phyloP scores from a whole-genome alignment of 2,888 invertebrate species.

The Caenorhabditis sp. region DNA sequence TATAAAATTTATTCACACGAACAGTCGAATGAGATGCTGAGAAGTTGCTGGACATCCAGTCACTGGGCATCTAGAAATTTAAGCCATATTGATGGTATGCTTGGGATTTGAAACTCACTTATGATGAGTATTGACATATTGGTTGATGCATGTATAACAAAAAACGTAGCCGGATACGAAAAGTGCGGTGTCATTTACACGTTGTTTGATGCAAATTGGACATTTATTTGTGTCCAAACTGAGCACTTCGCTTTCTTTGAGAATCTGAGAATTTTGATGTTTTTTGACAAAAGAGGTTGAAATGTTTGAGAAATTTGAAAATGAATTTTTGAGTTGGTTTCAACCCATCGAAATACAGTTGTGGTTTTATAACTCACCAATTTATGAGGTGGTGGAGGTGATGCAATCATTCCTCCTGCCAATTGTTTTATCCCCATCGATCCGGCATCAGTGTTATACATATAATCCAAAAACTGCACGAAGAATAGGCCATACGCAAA shows the following conservation, averaged over 20 bases:
- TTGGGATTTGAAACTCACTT: constrained; percentile 24
- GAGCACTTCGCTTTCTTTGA: constrained; percentile 55
- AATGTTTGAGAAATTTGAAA: too few relatives aligned
- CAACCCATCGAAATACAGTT: too few relatives aligned
- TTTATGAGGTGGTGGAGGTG: constrained; percentile 50
- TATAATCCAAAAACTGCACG: constrained; percentile 67
- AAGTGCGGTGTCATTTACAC: constrained; percentile 67
- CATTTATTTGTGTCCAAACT: constrained; percentile 67
- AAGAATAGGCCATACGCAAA: constrained; percentile 68
- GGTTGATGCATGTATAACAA: constrained; percentile 69
- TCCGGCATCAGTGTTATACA: constrained; percentile 60
- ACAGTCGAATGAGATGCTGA: constrained; percentile 63
- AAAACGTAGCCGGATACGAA: constrained; percentile 70
- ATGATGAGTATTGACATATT: constrained; percentile 58
- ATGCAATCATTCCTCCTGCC: constrained; percentile 27
- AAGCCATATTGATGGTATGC: not conserved
- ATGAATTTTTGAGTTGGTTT: too few relatives aligned
- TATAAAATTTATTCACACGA: constrained; percentile 14
- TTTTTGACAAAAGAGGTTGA: too few relatives aligned
- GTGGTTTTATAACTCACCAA: too few relatives aligned
- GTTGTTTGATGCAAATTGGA: constrained; percentile 62
- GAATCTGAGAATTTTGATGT: constrained; percentile 11
- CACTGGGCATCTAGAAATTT: constrained; percentile 61
- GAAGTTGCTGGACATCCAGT: constrained; percentile 63
- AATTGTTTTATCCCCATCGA: constrained; percentile 14